Conservation (phyloP, 2,888 invertebrate genomes). For the Trachelus tabidus region DNA sequence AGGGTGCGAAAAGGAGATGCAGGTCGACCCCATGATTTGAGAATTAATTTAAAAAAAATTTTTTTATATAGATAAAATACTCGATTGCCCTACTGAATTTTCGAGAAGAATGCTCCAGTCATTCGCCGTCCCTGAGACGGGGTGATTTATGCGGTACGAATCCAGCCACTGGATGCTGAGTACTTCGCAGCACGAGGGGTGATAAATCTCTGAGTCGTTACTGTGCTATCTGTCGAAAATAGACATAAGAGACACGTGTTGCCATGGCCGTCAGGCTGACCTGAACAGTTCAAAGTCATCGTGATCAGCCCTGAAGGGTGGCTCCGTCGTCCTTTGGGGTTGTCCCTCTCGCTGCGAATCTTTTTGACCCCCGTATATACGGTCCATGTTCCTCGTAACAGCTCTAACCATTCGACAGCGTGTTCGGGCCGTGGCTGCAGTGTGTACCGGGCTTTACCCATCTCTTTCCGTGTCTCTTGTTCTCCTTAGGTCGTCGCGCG, state of each 20-base stretch:
- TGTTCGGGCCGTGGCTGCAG: slow-evolving; percentile 24
- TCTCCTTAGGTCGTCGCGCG: neutral
- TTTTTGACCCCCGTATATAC: neutral
- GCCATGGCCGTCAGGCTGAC: slow-evolving; percentile 49
- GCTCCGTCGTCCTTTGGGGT: neutral
- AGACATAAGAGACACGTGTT: slow-evolving; percentile 63
- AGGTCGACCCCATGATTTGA: neutral
- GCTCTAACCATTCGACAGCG: slow-evolving; percentile 11
- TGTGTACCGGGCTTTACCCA: neutral
- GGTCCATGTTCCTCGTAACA: slow-evolving; percentile 4
- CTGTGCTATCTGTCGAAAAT: slow-evolving; percentile 54
- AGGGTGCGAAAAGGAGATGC: neutral
- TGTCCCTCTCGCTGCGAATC: neutral
- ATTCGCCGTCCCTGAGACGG: neutral
- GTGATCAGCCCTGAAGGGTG: slow-evolving; percentile 15
- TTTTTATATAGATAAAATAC: too few relatives aligned
- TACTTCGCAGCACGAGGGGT: slow-evolving; percentile 25
- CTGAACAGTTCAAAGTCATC: slow-evolving; percentile 35
- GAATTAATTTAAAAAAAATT: neutral
- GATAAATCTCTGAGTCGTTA: slow-evolving; percentile 56
- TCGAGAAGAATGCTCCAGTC: neutral
- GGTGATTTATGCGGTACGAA: neutral
- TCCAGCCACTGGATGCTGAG: neutral
- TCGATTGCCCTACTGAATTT: neutral
- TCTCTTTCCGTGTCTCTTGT: neutral